A percentile compares a stretch with the other conserved stretches of the same genome.
Evolutionary conservation across 2,113 vertebrate species (phyloP).

Genomic region (Amphiprion ocellaris): DNA sequence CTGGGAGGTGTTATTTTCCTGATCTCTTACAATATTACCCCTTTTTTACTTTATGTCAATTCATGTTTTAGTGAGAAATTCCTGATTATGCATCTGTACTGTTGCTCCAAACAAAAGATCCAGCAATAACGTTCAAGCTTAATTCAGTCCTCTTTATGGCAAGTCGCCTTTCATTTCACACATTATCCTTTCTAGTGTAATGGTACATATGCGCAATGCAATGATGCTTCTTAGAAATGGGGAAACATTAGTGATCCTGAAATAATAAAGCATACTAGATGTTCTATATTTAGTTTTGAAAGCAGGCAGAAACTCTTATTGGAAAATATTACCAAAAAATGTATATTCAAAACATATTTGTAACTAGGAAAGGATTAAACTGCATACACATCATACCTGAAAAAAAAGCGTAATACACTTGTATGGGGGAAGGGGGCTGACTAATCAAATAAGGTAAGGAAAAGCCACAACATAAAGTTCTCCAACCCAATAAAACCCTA

Average conservation of each 20-base stretch:
- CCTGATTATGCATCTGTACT: not conserved
- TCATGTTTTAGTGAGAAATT: not conserved
- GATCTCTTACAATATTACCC: not conserved
- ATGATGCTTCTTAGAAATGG: not conserved
- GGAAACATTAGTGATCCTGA: not conserved
- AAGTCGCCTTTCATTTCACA: constrained; percentile 11
- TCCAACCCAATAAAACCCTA: constrained; percentile 57
- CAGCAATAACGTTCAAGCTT: constrained; percentile 6
- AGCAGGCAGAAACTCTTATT: not conserved
- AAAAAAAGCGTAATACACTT: not conserved
- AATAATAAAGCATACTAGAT: not conserved
- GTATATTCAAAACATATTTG: not conserved
- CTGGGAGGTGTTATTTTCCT: not conserved
- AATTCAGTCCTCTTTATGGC: not conserved
- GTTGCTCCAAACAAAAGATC: constrained; percentile 22
- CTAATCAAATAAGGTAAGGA: constrained; percentile 40
- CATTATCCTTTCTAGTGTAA: constrained; percentile 19
- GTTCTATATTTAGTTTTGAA: not conserved
- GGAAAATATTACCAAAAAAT: not conserved
- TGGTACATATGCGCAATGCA: not conserved
- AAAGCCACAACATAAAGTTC: constrained; percentile 56
- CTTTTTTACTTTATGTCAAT: not conserved
- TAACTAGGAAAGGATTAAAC: not conserved
- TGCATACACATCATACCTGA: not conserved
- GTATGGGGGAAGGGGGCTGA: not conserved